These are phyloP conservation scores for Mechanitis mazaeus DNA, from an alignment of 2,888 invertebrate genomes.

Conservation along the genomic window DNA sequence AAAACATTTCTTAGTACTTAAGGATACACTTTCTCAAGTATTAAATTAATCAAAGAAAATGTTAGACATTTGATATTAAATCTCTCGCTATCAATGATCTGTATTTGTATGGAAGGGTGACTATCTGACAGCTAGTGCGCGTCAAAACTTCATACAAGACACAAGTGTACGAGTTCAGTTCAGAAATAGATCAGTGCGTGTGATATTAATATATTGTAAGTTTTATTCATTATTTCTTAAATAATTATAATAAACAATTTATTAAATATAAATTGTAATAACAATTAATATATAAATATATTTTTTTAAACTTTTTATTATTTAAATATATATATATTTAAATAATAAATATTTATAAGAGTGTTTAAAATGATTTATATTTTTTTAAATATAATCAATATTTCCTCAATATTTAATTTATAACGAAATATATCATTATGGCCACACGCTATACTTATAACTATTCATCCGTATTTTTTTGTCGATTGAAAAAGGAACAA, in stretches of 20 bases:
- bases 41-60: constrained; percentile 14
- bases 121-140: constrained; percentile 16
- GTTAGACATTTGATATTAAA: constrained; percentile 15
- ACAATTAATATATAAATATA: not conserved
- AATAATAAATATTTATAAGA: not conserved
- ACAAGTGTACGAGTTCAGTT: constrained; percentile 4
- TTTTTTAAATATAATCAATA: not conserved
- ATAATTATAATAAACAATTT: too few species aligned
- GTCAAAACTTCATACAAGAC: constrained; percentile 8
- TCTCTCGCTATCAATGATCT: constrained; percentile 11
- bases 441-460: not conserved
- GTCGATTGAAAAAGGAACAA: not conserved
- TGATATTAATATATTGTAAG: not conserved
- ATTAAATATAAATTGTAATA: too few species aligned
- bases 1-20: too few species aligned
- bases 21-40: too few species aligned
- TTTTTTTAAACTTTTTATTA: not conserved
- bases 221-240: not conserved
- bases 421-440: not conserved
- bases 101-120: constrained; percentile 17
- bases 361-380: not conserved
- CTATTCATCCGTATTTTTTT: constrained; percentile 1
- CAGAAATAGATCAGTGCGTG: not conserved
- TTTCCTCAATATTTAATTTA: too few species aligned
- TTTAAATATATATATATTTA: not conserved